These are phyloP conservation scores for Myotis findleyi DNA, from an alignment of 2,797 vertebrate species.

Conservation along the genomic window DNA sequence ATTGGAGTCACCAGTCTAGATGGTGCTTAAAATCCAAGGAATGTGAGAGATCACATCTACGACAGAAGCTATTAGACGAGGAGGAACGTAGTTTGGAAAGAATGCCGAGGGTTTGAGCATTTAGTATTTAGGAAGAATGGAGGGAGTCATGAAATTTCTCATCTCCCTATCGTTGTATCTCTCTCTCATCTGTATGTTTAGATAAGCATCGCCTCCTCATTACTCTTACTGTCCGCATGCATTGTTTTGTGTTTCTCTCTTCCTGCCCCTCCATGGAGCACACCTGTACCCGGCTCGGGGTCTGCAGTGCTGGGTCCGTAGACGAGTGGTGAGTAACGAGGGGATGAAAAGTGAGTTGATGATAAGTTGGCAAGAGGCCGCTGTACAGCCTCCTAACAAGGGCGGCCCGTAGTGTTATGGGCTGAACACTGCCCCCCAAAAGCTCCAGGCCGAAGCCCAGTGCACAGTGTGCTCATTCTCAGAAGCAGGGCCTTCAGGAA, in stretches of 20 bases:
- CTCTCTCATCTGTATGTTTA: neutral
- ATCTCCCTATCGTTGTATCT: no score
- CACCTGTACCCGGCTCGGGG: neutral
- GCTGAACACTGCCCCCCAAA: neutral
- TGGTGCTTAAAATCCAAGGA: neutral
- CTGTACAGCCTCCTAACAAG: neutral
- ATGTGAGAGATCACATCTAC: neutral
- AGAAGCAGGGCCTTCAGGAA: neutral
- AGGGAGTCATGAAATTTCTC: neutral
- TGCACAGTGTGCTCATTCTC: neutral
- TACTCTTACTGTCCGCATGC: neutral
- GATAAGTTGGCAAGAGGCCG: neutral
- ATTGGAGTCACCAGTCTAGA: neutral
- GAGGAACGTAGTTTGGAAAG: neutral
- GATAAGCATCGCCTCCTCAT: neutral
- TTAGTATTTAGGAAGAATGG: neutral
- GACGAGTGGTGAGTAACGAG: neutral
- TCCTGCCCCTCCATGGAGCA: neutral
- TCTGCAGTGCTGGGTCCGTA: neutral
- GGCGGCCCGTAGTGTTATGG: neutral
- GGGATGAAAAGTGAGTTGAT: neutral
- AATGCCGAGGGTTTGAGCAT: neutral
- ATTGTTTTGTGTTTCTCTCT: neutral
- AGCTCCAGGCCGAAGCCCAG: no score
- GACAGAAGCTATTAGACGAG: no score